Conservation (phyloP, 2,113 vertebrate species). For the Notothenia coriiceps region DNA sequence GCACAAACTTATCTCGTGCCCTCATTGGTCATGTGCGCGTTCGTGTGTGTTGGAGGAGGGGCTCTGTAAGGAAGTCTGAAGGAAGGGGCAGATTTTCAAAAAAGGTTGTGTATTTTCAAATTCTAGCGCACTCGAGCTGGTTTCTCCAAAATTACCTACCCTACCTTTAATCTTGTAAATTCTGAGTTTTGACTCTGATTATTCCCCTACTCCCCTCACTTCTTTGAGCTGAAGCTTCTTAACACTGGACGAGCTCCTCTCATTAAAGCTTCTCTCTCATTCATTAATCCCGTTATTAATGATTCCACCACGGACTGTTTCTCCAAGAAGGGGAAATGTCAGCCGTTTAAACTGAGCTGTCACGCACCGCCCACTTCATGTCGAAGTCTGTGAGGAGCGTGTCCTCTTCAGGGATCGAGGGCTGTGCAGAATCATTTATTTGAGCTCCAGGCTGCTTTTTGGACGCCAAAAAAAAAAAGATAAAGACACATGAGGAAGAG, state of each 20-base stretch:
- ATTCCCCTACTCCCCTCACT: too few species aligned
- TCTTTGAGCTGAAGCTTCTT: not conserved
- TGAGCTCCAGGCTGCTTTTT: slow-evolving; percentile 31
- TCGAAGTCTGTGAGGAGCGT: slow-evolving; percentile 1
- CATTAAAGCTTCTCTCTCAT: not conserved
- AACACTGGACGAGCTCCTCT: not conserved
- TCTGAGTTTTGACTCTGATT: too few species aligned
- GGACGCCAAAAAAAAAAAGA: slow-evolving; percentile 16
- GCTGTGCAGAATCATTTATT: slow-evolving; percentile 42
- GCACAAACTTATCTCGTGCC: too few species aligned
- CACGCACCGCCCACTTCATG: slow-evolving; percentile 7
- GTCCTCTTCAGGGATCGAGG: not conserved
- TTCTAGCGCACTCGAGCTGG: too few species aligned
- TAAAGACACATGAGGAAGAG: slow-evolving; percentile 6
- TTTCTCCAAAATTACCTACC: too few species aligned
- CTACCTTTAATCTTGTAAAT: too few species aligned
- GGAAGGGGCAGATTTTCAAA: too few species aligned
- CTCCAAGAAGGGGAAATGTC: not conserved
- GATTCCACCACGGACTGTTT: slow-evolving; percentile 27
- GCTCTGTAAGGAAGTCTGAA: too few species aligned
- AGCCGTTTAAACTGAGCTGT: slow-evolving; percentile 14
- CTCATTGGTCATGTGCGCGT: too few species aligned
- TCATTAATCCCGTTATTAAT: slow-evolving; percentile 15
- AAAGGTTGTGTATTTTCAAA: too few species aligned
- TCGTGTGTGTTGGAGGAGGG: too few species aligned